Conservation (phyloP, 2,797 vertebrate genomes). For the Bufotes viridis region DNA sequence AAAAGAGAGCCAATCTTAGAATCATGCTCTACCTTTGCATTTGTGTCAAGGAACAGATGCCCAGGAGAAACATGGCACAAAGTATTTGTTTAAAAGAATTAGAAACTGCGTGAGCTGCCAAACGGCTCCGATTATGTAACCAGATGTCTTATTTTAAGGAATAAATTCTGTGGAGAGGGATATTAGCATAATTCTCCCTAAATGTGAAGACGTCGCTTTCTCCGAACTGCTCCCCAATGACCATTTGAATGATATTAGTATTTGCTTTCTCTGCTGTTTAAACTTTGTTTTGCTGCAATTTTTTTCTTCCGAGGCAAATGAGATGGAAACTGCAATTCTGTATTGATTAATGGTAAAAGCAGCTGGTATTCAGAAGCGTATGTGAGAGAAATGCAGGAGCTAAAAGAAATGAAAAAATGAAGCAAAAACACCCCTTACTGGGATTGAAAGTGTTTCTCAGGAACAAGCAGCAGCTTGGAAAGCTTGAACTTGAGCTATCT, state of each 20-base stretch:
- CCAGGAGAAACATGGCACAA: slow-evolving; percentile 40
- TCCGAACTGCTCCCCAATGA: slow-evolving; percentile 42
- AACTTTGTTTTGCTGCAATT: not conserved
- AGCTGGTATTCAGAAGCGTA: not conserved
- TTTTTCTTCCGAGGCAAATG: not conserved
- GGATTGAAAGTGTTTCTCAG: not conserved
- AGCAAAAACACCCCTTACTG: not conserved
- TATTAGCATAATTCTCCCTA: slow-evolving; percentile 53
- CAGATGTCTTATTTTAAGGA: slow-evolving; percentile 56
- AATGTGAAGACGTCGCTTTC: slow-evolving; percentile 25
- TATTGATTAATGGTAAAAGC: slow-evolving; percentile 21
- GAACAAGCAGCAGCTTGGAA: not conserved
- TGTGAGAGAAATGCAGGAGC: not conserved
- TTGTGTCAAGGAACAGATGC: slow-evolving; percentile 34
- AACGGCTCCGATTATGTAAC: slow-evolving; percentile 51
- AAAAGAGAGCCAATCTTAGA: not conserved
- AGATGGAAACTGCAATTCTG: slow-evolving; percentile 3
- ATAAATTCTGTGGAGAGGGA: slow-evolving; percentile 44
- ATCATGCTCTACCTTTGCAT: slow-evolving; percentile 6
- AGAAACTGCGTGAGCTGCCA: slow-evolving; percentile 31
- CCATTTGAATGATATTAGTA: slow-evolving; percentile 46
- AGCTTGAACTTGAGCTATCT: not conserved
- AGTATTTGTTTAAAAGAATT: slow-evolving; percentile 53
- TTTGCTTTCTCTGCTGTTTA: slow-evolving; percentile 38
- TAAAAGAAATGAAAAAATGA: slow-evolving; percentile 11